Base-by-base conservation (phyloP, 2,888 invertebrate species). In the Drosophila borborema region DNA sequence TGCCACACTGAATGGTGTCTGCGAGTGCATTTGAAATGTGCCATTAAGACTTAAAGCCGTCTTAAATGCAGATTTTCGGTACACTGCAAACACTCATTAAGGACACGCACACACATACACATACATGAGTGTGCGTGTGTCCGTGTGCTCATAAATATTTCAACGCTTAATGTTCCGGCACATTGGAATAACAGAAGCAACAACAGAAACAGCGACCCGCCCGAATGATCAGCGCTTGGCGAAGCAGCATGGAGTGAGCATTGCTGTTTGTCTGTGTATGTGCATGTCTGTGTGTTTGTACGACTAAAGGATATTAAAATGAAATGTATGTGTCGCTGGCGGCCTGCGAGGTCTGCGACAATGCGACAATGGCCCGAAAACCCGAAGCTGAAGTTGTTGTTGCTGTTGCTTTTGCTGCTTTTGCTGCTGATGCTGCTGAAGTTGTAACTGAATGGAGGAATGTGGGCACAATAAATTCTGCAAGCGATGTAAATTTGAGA, bases 11-110 rank as follows among this genome's bases (percentile, higher is more conserved):
- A 66, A 43, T n/a, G 28, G n/a, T 18, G 56, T 54, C 67, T n/a
- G 67, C 16, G 20, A 38, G 67, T 49, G 61, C 72, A 55, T 71
- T 71, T 61, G 31, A 56, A 49, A 60, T 54, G 28, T 45, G 28
- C 59, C 72, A 63, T 72, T 72, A 72, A 45, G 51, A 53, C 38
- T 66, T 80, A 72, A 77, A 84, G 84, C 69, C 56, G 87, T 54
- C 71, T 76, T 76, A 83, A 83, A 86, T 89, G 85, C 79, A 83
- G 84, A 83, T 89, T 89, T 89, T 86, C 54, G 63, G 67, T 75
- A 81, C 84, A 75, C 69, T 58, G 68, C 74, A 73, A 58, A 80
- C 74, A 77, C 74, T 83, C 87, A 86, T 84, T 86, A 84, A 73
- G 73, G 69, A 80, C 64, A 80, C 83, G 61, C 58, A 62, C 51